Evolutionary conservation across 2,113 vertebrate genomes (phyloP), one percentile per base, ranked within the genome.

Genomic region (Ploceus nigricollis): DNA sequence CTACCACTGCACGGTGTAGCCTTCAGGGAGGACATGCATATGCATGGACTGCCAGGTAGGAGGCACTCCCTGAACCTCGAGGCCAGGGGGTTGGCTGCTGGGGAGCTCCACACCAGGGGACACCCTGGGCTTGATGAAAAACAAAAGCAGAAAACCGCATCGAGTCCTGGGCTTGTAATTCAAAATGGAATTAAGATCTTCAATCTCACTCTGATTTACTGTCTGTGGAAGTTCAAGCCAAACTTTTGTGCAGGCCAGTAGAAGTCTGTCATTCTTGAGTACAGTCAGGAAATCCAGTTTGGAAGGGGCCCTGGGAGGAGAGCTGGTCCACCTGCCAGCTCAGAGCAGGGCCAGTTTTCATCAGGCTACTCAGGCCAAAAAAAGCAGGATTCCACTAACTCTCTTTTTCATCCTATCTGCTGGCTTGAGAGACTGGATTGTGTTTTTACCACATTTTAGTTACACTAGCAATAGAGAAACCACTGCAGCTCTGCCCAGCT

Each of bases 101-200:
- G 39, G 64, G 39, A 85, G 44, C 44, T 45, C 47, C 31, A n/a
- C 25, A 33, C 33, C 16, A 28, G 27, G 39, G 63, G 12, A 66
- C 56, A 56, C 31, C n/a, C 68, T 33, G 17, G 28, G 18, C 58
- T 69, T 50, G 65, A 76, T 94, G 77, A 72, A 69, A 82, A 91
- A 75, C 70, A 68, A 83, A 84, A 40, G 68, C 61, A 72, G 82
- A 72, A 94, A 94, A 63, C 42, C 71, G 63, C 85, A 90, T n/a
- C 2, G 11, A 47, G n/a, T 39, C 27, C 42, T 9, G 8, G 37
- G 27, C 15, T 77, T 66, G 33, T 24, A 76, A 58, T 73, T 63
- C 40, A 72, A 61, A 85, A 87, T 80, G 20, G 30, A 58, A 45
- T 58, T n/a, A 50, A 27, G 47, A 88, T 30, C 58, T 72, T 70